Percentiles rank a stretch among this genome's conserved stretches.
phyloP scores from a whole-genome alignment of 2,113 vertebrate species.

The Mus spicilegus region DNA sequence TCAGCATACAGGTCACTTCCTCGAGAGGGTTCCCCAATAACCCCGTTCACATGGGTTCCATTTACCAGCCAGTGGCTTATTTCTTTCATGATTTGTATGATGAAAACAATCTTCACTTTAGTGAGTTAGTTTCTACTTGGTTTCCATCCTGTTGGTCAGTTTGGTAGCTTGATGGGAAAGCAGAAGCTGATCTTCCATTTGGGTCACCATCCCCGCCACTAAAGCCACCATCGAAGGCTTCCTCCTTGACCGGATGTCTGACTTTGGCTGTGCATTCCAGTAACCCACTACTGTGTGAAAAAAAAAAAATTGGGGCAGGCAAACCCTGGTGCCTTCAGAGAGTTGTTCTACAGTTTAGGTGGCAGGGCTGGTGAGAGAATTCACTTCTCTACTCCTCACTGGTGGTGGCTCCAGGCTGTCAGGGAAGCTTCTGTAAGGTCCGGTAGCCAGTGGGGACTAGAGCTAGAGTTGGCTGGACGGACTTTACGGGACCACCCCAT shows the following conservation, averaged over 20 bases:
- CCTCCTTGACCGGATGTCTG: not conserved
- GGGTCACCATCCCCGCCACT: not conserved
- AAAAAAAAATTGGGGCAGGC: not conserved
- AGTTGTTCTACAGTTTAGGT: slow-evolving; percentile 50
- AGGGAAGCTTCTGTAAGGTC: not conserved
- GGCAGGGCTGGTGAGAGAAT: not conserved
- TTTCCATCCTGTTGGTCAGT: slow-evolving; percentile 35
- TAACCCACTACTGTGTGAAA: not conserved
- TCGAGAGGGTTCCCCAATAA: not conserved
- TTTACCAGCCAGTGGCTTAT: not conserved
- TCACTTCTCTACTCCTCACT: slow-evolving; percentile 39
- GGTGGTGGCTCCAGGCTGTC: not conserved
- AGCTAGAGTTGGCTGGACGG: not conserved
- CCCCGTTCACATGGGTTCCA: not conserved
- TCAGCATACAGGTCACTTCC: not conserved
- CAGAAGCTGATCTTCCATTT: slow-evolving; percentile 28
- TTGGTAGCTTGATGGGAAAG: not conserved
- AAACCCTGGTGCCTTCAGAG: slow-evolving; percentile 27
- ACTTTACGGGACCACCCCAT: not conserved
- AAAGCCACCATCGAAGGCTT: not conserved
- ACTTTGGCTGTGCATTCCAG: slow-evolving; percentile 42
- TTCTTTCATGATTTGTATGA: slow-evolving; percentile 30
- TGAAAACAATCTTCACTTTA: not conserved
- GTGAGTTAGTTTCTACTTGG: slow-evolving; percentile 16
- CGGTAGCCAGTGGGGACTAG: not conserved